Evolutionary conservation across 2,113 vertebrate species (phyloP).

Genomic region (Lepus timidus): DNA sequence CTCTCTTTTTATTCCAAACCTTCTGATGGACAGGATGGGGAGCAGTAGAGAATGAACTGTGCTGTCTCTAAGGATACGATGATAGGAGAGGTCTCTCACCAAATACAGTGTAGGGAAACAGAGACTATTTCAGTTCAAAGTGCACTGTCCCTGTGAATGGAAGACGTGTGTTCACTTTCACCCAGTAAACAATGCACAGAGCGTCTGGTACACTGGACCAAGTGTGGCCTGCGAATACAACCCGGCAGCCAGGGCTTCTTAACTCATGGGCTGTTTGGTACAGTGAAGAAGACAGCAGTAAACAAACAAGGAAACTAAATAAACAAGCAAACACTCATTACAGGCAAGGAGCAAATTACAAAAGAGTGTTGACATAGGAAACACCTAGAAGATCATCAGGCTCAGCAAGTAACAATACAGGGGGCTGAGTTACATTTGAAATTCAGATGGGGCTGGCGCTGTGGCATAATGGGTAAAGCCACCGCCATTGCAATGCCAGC

Average conservation of each 20-base stretch:
- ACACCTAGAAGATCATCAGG: background rate
- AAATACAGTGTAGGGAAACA: background rate
- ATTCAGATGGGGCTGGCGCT: background rate
- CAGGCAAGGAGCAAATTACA: background rate
- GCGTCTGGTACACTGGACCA: too few species aligned
- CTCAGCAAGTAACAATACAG: conserved; percentile 23
- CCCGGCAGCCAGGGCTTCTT: background rate
- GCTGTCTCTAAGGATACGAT: background rate
- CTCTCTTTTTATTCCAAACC: background rate
- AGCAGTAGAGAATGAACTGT: background rate
- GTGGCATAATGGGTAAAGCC: too few species aligned
- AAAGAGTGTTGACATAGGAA: background rate
- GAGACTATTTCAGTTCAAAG: conserved; percentile 9
- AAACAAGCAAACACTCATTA: background rate
- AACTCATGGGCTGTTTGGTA: background rate
- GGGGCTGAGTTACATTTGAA: background rate
- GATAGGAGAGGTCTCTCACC: background rate
- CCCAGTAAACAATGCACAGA: too few species aligned
- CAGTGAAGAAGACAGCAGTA: background rate
- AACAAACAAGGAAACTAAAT: background rate
- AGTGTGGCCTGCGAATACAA: too few species aligned
- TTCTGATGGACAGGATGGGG: background rate
- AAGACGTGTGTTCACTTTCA: background rate
- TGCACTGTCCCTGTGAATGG: background rate
- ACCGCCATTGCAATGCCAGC: too few species aligned